A percentile compares a stretch with the other conserved stretches of the same genome.
Conservation (phyloP, 2,888 invertebrate genomes). For the Synanthedon andrenaeformis region DNA sequence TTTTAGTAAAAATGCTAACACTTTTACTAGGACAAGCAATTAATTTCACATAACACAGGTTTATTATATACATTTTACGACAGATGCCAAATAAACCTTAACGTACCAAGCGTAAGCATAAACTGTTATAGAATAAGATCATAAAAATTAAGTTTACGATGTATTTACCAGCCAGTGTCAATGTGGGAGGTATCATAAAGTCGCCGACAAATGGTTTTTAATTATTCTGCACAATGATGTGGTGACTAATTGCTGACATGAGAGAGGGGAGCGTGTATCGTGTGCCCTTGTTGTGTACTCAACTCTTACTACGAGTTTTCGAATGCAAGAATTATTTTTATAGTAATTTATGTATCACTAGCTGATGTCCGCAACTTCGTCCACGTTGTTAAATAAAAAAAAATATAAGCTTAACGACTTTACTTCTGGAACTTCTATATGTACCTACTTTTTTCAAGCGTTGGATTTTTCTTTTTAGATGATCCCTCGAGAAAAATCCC, state of each 20-base stretch:
- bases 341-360: too few species aligned
- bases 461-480: too few species aligned
- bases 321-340: not conserved
- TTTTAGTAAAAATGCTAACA: not conserved
- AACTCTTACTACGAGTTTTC: not conserved
- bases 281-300: not conserved
- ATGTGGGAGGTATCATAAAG: not conserved
- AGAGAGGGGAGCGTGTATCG: conserved; percentile 4
- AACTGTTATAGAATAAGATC: conserved; percentile 5
- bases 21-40: not conserved
- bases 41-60: not conserved
- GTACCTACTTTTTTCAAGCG: too few species aligned
- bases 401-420: too few species aligned
- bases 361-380: too few species aligned
- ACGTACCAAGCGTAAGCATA: not conserved
- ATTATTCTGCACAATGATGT: conserved; percentile 37
- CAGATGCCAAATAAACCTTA: not conserved
- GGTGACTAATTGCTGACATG: conserved; percentile 39
- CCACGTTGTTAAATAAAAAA: too few species aligned
- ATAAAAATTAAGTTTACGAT: conserved; percentile 13
- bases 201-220: conserved; percentile 26
- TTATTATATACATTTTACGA: not conserved
- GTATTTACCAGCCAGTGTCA: not conserved
- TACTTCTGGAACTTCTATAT: too few species aligned
- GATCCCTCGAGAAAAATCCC: too few species aligned